phyloP scores from a whole-genome alignment of 1,140 invertebrate genomes.

The Manduca sexta region DNA sequence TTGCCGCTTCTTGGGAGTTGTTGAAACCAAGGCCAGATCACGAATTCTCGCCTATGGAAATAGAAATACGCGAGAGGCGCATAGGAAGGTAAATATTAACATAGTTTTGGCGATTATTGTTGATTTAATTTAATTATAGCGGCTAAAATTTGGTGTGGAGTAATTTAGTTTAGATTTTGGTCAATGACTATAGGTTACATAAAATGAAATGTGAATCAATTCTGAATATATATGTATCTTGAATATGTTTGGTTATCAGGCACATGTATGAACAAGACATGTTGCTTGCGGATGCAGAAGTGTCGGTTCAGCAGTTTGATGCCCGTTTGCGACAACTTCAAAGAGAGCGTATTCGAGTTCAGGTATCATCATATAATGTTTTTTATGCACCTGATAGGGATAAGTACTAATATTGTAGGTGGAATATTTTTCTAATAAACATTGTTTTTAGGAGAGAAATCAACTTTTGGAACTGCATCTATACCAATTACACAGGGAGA shows the following conservation, averaged over 20 bases:
- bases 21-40: constrained; percentile 42
- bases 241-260: no score
- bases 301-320: constrained; percentile 79
- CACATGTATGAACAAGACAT: constrained; percentile 77
- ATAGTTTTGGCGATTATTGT: no score
- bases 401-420: no score
- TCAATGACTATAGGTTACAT: no score
- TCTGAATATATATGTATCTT: no score
- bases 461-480: constrained; percentile 79
- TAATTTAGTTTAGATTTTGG: no score
- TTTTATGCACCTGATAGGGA: no score
- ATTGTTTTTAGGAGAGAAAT: constrained; percentile 67
- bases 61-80: constrained; percentile 55
- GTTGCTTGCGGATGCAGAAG: constrained; percentile 75
- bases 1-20: constrained; percentile 52
- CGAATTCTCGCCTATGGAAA: constrained; percentile 39
- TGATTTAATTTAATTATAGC: background rate
- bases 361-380: constrained; percentile 34
- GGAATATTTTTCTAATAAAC: no score
- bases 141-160: no score
- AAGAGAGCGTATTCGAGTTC: constrained; percentile 76
- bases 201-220: no score
- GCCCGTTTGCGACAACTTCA: constrained; percentile 76
- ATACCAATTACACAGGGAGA: constrained; percentile 85
- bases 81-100: constrained; percentile 58